Evolutionary conservation across 1,140 invertebrate species (phyloP), one percentile per base, ranked within the genome.

Genomic region (Neelides sp.): DNA sequence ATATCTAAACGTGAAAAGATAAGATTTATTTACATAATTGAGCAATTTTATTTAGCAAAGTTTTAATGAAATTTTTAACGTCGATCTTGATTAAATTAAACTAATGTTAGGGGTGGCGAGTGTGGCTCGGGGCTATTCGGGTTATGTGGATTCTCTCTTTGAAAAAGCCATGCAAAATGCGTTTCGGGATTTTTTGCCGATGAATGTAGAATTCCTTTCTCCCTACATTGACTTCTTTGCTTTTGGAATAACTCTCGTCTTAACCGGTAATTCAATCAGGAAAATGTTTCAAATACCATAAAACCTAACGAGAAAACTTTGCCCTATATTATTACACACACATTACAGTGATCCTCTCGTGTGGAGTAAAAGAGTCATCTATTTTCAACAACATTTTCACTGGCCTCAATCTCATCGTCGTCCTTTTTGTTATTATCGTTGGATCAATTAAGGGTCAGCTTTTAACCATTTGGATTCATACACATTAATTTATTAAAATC

Each of bases 351-450:
- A 62, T 94, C 15, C 70, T 95, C 4, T 76, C 78, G 1, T 68
- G 83, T 43, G 91, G 91, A 20, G 90, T 90, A 8, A 86, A 80
- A 62, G 87, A 94, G 66, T 94, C 90, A 0, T 83, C 88, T 4
- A 75, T 78, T 35, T 71, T 95, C 41, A 95, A 94, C 68, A 94
- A 90, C 62, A 71, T 92, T 7, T 95, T 95, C 65, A 94, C 91
- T 0, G 68, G 73, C 0, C 69, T 95, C 13, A 96, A 96, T 68
- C 63, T 96, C 42, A 48, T 76, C 0, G 89, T 91, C 1, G 82
- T 97, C n/a, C 50, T 74, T 0, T 82, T 84, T 51, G 83, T 93
- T 1, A 73, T 95, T 1, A 73, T 92, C 1, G 78, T 80, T 57
- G 91, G 90, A 1, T 69, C 78, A 7, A 78, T 87, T 24, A 87